phyloP scores from a whole-genome alignment of 2,888 invertebrate species.

The Catocala nupta region DNA sequence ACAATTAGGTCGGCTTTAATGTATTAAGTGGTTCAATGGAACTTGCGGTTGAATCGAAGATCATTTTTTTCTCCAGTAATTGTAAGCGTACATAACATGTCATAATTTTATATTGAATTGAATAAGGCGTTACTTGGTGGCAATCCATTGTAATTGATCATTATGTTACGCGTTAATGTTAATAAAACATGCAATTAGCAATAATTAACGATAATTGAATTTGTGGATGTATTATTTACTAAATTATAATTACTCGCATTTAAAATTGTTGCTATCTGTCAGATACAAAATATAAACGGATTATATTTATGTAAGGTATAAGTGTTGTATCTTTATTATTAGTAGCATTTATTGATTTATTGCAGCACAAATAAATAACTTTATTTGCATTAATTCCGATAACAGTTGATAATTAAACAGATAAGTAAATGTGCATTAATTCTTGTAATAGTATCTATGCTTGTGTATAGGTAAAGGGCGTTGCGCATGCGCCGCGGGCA shows the following conservation, averaged over 20 bases:
- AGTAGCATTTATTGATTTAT: constrained; percentile 55
- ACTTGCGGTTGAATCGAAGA: background rate
- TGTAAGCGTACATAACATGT: too few relatives aligned
- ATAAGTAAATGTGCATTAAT: constrained; percentile 47
- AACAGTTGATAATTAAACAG: constrained; percentile 42
- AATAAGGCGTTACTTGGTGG: too few relatives aligned
- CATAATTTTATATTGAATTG: too few relatives aligned
- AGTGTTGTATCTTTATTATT: constrained; percentile 26
- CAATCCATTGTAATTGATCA: too few relatives aligned
- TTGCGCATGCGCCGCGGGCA: constrained; percentile 49
- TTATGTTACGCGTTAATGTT: background rate
- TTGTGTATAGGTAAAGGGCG: constrained; percentile 45
- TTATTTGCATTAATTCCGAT: constrained; percentile 55
- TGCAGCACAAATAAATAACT: constrained; percentile 52
- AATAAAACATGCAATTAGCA: constrained; percentile 1
- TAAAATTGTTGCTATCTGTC: constrained; percentile 14
- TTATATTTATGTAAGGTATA: constrained; percentile 13
- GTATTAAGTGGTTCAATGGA: constrained; percentile 3
- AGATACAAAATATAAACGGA: constrained; percentile 24
- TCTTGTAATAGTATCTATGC: constrained; percentile 37
- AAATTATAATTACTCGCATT: background rate
- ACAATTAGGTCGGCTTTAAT: constrained; percentile 1
- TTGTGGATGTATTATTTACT: background rate
- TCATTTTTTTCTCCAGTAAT: background rate
- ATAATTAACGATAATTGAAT: constrained; percentile 1